A percentile compares a stretch with the other conserved stretches of the same genome.
These are phyloP conservation scores for Neuroterus valhalla DNA, from an alignment of 1,140 invertebrate genomes.

Conservation along the genomic window DNA sequence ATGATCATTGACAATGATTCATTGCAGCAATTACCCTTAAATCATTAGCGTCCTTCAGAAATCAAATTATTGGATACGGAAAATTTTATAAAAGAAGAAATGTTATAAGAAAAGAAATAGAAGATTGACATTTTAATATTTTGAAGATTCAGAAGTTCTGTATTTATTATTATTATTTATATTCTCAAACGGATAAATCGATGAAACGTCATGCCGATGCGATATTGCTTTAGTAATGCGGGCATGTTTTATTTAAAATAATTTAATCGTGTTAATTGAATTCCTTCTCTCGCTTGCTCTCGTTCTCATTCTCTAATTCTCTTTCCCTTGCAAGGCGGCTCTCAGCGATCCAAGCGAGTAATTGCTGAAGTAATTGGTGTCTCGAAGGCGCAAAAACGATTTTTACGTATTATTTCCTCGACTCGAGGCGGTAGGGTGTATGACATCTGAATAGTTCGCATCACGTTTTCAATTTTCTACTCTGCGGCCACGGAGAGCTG, in stretches of 20 bases:
- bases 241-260: too few relatives aligned
- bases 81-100: too few relatives aligned
- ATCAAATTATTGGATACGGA: too few relatives aligned
- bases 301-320: slow-evolving; percentile 15
- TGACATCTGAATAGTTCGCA: slow-evolving; percentile 67
- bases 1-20: too few relatives aligned
- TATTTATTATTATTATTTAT: too few relatives aligned
- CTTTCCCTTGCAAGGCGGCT: background rate
- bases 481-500: slow-evolving; percentile 65
- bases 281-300: slow-evolving; percentile 32
- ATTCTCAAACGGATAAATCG: too few relatives aligned
- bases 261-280: slow-evolving; percentile 40
- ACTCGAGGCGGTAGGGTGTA: slow-evolving; percentile 46
- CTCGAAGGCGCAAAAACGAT: slow-evolving; percentile 54
- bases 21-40: too few relatives aligned
- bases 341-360: slow-evolving; percentile 36
- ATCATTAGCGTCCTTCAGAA: too few relatives aligned
- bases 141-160: too few relatives aligned
- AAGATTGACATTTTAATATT: too few relatives aligned
- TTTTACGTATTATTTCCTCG: slow-evolving; percentile 70
- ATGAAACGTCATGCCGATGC: too few relatives aligned
- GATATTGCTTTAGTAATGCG: too few relatives aligned
- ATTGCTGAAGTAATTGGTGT: slow-evolving; percentile 62
- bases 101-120: background rate
- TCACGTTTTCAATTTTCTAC: slow-evolving; percentile 74